Percentiles rank a stretch among this genome's conserved stretches.
Evolutionary conservation across 2,113 vertebrate species (phyloP).

Genomic region (Elephantulus edwardii): DNA sequence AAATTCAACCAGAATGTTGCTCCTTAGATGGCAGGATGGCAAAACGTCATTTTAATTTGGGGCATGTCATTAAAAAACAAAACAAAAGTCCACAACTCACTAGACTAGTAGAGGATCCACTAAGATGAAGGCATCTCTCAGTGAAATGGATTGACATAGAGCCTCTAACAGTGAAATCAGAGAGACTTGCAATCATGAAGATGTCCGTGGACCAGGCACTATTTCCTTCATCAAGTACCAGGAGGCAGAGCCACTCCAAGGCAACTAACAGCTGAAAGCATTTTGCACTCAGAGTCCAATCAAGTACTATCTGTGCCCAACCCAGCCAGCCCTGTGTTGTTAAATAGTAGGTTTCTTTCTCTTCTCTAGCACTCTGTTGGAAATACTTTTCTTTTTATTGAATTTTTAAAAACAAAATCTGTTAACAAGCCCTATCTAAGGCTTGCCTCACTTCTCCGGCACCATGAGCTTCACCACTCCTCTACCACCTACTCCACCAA

Average conservation of each 20-base stretch:
- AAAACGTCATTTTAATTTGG: not conserved
- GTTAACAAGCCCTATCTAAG: no score
- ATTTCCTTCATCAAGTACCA: not conserved
- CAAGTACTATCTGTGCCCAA: not conserved
- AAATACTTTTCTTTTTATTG: constrained; percentile 44
- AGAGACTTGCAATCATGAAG: not conserved
- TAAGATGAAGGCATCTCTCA: not conserved
- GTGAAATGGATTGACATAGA: not conserved
- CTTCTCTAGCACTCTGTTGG: not conserved
- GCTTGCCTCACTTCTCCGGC: no score
- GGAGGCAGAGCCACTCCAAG: not conserved
- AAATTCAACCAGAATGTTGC: not conserved
- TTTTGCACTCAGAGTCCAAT: not conserved
- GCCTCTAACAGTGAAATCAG: not conserved
- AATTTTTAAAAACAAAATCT: no score
- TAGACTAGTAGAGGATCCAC: not conserved
- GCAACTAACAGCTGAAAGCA: not conserved
- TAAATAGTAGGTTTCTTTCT: not conserved
- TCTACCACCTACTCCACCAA: no score
- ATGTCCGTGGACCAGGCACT: not conserved
- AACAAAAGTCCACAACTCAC: no score
- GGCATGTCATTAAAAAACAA: not conserved
- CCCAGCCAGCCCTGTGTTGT: not conserved
- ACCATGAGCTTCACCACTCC: no score
- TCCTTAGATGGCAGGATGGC: not conserved